Conservation (phyloP, 2,888 invertebrate species). For the Caenorhabditis uteleia region DNA sequence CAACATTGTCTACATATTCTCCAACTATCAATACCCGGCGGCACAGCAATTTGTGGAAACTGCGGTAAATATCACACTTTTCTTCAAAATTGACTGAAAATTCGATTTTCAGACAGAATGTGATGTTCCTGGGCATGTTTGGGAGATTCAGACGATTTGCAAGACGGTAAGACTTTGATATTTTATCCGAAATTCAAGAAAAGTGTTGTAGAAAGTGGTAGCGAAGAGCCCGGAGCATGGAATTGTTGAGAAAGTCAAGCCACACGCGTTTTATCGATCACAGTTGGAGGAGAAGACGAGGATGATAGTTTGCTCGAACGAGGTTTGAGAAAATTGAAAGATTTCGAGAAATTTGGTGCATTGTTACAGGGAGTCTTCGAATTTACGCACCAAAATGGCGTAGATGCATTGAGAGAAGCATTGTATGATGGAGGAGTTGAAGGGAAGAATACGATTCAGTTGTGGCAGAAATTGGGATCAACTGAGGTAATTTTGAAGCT, state of each 20-base stretch:
- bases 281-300: constrained; percentile 23
- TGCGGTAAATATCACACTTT: constrained; percentile 41
- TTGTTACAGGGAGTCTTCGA: constrained; percentile 79
- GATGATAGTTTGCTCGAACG: constrained; percentile 47
- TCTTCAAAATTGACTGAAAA: constrained; percentile 3
- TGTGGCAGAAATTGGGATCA: constrained; percentile 77
- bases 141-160: constrained; percentile 76
- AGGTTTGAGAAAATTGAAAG: constrained; percentile 13
- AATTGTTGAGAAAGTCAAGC: constrained; percentile 28
- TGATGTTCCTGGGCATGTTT: constrained; percentile 84
- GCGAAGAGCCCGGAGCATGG: no score
- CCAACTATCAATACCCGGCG: constrained; percentile 48
- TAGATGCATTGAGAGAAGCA: constrained; percentile 85
- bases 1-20: constrained; percentile 49
- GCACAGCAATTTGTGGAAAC: constrained; percentile 44
- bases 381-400: constrained; percentile 83
- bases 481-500: constrained; percentile 15
- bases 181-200: neutral
- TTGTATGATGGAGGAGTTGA: constrained; percentile 77
- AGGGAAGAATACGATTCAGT: constrained; percentile 79
- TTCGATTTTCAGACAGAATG: constrained; percentile 76
- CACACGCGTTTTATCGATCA: constrained; percentile 30
- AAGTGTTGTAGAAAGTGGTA: no score
- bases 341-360: constrained; percentile 1
- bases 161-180: constrained; percentile 8